These are phyloP conservation scores for Numenius phaeopus DNA, from an alignment of 2,797 vertebrate species.

Conservation along the genomic window DNA sequence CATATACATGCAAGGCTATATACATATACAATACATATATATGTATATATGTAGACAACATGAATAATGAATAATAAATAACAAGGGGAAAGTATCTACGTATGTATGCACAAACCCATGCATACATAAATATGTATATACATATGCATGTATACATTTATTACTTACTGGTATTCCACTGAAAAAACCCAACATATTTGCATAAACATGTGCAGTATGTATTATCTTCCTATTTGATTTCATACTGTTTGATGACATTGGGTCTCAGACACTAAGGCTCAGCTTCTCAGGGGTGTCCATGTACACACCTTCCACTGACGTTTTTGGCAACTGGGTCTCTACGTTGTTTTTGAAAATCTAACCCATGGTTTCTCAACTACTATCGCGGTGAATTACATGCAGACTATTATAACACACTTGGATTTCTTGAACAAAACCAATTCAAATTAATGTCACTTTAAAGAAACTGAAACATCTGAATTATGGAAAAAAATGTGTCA, in stretches of 20 bases:
- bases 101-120: not conserved
- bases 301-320: not conserved
- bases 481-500: not conserved
- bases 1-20: rapidly evolving
- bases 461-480: not conserved
- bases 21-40: not conserved
- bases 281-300: not conserved
- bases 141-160: rapidly evolving
- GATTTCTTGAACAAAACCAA: not conserved
- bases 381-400: not conserved
- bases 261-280: not conserved
- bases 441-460: not conserved
- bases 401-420: not conserved
- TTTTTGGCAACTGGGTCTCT: not conserved
- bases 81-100: not conserved
- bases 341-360: not conserved
- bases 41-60: no score
- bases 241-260: not conserved
- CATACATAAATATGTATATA: not conserved
- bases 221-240: not conserved
- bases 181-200: not conserved
- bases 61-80: not conserved
- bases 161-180: not conserved
- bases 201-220: not conserved
- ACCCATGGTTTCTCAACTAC: not conserved